Conservation (phyloP, 2,113 vertebrate species). For the Oreotragus oreotragus region DNA sequence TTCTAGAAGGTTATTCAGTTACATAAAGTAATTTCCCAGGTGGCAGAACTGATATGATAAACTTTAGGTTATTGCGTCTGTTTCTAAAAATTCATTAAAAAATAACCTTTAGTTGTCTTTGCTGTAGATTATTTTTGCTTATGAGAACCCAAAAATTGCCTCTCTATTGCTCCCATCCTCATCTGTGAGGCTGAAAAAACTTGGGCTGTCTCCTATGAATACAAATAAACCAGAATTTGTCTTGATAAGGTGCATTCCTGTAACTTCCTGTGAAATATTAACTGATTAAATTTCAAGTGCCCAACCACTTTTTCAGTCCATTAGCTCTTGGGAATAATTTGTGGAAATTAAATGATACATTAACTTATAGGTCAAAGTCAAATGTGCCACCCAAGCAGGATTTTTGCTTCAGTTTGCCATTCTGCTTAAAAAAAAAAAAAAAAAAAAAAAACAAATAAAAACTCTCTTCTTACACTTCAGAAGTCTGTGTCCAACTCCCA, state of each 20-base stretch:
- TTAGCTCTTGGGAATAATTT: conserved; percentile 38
- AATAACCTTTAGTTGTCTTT: neutral
- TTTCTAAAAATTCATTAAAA: neutral
- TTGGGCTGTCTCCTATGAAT: neutral
- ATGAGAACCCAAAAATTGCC: neutral
- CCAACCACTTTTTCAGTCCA: neutral
- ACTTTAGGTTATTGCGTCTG: neutral
- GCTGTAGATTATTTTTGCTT: neutral
- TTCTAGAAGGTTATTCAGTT: neutral
- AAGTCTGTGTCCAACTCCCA: neutral
- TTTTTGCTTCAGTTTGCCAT: neutral
- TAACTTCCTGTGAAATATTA: neutral
- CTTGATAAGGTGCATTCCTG: neutral
- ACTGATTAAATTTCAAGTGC: conserved; percentile 23
- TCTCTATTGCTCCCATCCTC: neutral
- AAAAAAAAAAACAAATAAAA: no score
- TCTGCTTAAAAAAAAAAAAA: neutral
- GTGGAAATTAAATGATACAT: conserved; percentile 42
- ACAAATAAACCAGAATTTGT: neutral
- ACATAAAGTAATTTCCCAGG: neutral
- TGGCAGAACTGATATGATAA: neutral
- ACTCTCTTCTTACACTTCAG: neutral
- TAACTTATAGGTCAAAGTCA: conserved; percentile 29
- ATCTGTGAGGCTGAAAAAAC: neutral
- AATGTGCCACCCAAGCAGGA: neutral